Evolutionary conservation across 2,888 invertebrate species (phyloP), one percentile per base, ranked within the genome.

Genomic region (Agrilus mali): DNA sequence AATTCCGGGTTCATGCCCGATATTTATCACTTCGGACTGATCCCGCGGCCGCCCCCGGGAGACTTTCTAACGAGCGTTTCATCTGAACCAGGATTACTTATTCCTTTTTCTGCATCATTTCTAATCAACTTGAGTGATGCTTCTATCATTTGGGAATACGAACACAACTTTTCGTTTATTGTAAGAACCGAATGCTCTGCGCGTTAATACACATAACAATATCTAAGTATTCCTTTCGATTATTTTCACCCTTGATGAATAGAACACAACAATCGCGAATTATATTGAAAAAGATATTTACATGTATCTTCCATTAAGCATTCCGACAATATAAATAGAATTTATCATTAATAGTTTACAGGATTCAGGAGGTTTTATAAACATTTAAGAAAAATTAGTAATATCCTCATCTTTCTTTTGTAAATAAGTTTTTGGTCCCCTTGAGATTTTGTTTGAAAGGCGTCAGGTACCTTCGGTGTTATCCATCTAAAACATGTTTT

Each of bases 51-150:
- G 49, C 55, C 55, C 55, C 49, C 53, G 47, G 53, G 61, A 55
- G 59, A 59, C 50, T 50, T 55, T 55, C 59, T 59, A 62, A 62
- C 60, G 61, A 61, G 58, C 61, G 60, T 56, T 61, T 62, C 63
- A 61, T 62, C 63, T 60, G 58, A 63, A 63, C 61, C 57, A 55
- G 59, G 60, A 61, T 64, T 63, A 61, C 63, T 63, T 63, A 63
- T 63, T 62, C 59, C 59, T 58, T 57, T 59, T 58, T 57, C 53
- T 55, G 56, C 61, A 61, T 63, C 63, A 63, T 56, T 57, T 60
- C 55, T 63, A 60, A 64, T 64, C 60, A 64, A 56, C 53, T 57
- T 60, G 60, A 62, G 60, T 60, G 63, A 62, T 62, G 16, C 20
- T 20, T 36, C 12, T 16, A 36, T 36, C 20, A 20, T 36, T 17